Conservation (phyloP, 2,113 vertebrate species). For the Crotalus helleri region DNA sequence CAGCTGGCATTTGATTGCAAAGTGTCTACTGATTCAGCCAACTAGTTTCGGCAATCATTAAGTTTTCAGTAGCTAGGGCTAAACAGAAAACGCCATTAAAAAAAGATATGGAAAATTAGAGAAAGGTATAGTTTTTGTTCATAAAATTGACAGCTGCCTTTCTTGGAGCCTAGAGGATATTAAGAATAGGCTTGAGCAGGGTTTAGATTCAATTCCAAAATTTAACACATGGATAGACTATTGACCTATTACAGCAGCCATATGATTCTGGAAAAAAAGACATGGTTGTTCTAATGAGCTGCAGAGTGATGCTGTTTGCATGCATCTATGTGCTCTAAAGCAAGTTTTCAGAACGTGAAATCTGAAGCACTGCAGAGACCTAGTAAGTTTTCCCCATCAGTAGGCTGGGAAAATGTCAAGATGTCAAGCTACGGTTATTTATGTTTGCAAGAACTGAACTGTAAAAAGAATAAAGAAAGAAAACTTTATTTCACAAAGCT, state of each 20-base stretch:
- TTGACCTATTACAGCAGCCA: neutral
- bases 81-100: slow-evolving; percentile 9
- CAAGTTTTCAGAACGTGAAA: neutral
- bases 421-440: slow-evolving; percentile 33
- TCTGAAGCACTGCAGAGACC: neutral
- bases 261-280: neutral
- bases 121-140: neutral
- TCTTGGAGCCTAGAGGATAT: slow-evolving; percentile 1
- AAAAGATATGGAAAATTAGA: neutral
- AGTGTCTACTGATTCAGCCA: slow-evolving; percentile 20
- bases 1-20: slow-evolving; percentile 21
- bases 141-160: slow-evolving; percentile 36
- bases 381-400: neutral
- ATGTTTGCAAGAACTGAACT: slow-evolving; percentile 18
- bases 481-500: slow-evolving; percentile 7
- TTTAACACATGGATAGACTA: neutral
- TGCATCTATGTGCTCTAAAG: neutral
- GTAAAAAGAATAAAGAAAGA: slow-evolving; percentile 6
- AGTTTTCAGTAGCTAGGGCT: slow-evolving; percentile 14
- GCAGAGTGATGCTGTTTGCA: neutral
- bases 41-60: slow-evolving; percentile 10
- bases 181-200: neutral
- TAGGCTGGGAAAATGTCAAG: neutral
- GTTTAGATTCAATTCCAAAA: neutral
- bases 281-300: neutral